Percentiles rank a stretch among this genome's conserved stretches.
Conservation (phyloP, 2,888 invertebrate genomes). For the Odontocolon sp. region DNA sequence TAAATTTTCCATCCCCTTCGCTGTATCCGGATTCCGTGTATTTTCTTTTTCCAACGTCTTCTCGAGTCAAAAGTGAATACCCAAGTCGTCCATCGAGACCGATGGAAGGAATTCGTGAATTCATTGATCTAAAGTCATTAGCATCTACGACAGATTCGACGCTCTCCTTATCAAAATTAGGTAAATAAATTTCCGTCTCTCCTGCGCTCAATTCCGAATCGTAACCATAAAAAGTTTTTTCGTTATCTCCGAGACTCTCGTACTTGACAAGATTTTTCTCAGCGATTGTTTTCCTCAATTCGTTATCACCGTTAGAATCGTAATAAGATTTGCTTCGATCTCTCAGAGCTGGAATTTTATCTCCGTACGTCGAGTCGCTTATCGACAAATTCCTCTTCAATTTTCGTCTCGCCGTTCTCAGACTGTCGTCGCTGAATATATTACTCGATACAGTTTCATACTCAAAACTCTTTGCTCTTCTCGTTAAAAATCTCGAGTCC, state of each 20-base stretch:
- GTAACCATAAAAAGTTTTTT: constrained; percentile 81
- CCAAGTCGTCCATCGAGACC: constrained; percentile 56
- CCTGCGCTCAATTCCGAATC: constrained; percentile 82
- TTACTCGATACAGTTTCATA: constrained; percentile 77
- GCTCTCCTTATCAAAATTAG: constrained; percentile 77
- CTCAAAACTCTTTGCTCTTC: constrained; percentile 77
- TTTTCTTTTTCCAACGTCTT: constrained; percentile 69
- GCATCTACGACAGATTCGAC: constrained; percentile 54
- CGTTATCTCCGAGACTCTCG: constrained; percentile 6
- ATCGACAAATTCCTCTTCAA: constrained; percentile 77
- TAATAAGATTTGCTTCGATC: constrained; percentile 79
- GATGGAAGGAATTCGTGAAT: constrained; percentile 31
- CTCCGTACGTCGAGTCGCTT: constrained; percentile 77
- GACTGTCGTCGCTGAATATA: constrained; percentile 80
- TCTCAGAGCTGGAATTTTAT: constrained; percentile 76
- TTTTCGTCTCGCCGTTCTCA: constrained; percentile 77
- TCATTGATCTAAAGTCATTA: constrained; percentile 14
- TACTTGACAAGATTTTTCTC: constrained; percentile 19
- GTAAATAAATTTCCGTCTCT: constrained; percentile 82
- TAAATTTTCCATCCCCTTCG: too few species aligned
- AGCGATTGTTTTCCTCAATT: constrained; percentile 13
- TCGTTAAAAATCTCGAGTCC: constrained; percentile 60
- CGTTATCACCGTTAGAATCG: constrained; percentile 75
- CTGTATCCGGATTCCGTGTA: constrained; percentile 67
- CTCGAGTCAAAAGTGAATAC: constrained; percentile 56